phyloP scores from a whole-genome alignment of 2,113 vertebrate genomes.

The Calyptommatus sinebrachiatus region DNA sequence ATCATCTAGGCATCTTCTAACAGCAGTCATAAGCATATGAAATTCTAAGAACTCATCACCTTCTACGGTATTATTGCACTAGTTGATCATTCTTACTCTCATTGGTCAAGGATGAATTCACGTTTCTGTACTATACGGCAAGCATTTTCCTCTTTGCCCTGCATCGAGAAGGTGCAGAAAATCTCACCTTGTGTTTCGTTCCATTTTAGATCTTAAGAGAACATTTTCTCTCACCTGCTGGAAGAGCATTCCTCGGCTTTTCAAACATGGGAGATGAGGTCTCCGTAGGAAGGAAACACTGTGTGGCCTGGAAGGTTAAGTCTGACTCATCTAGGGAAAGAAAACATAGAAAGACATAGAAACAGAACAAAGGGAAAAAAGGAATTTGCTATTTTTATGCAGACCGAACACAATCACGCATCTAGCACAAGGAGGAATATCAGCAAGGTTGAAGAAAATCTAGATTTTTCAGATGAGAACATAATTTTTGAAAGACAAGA shows the following conservation, averaged over 20 bases:
- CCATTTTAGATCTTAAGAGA: background rate
- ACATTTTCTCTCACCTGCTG: background rate
- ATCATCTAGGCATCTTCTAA: no score
- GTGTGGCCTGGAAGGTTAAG: slow-evolving; percentile 53
- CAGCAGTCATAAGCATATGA: no score
- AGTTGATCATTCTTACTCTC: no score
- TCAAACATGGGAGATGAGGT: background rate
- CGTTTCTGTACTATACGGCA: no score
- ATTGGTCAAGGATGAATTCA: background rate
- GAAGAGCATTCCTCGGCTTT: background rate
- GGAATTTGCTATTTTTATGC: background rate
- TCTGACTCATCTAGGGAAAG: slow-evolving; percentile 48
- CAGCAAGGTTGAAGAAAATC: background rate
- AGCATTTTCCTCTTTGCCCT: no score
- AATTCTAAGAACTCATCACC: no score
- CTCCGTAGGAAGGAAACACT: slow-evolving; percentile 47
- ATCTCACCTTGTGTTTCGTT: no score
- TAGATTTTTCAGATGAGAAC: background rate
- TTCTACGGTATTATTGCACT: no score
- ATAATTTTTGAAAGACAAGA: background rate
- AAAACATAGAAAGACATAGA: background rate
- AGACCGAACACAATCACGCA: background rate
- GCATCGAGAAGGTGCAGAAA: no score
- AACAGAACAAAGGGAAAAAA: background rate
- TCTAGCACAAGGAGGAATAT: background rate